A percentile compares a stretch with the other conserved stretches of the same genome.
These are phyloP conservation scores for Elachura formosa DNA, from an alignment of 2,113 vertebrate species.

Conservation along the genomic window DNA sequence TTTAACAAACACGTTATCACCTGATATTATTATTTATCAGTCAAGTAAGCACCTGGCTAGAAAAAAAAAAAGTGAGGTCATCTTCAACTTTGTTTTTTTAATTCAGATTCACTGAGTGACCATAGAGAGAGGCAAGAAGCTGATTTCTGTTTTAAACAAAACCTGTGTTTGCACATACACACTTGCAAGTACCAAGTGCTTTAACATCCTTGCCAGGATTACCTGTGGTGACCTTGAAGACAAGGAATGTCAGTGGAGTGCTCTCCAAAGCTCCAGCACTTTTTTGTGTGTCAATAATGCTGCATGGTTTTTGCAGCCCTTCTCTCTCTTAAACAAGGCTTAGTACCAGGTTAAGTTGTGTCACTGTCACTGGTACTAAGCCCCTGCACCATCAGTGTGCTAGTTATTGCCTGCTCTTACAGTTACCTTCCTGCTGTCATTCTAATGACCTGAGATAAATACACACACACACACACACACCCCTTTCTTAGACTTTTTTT, in stretches of 20 bases:
- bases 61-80: not conserved
- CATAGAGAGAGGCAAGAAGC: not conserved
- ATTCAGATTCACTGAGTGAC: not conserved
- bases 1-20: slow-evolving; percentile 28
- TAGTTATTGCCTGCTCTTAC: not conserved
- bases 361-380: not conserved
- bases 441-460: not conserved
- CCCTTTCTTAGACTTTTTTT: not conserved
- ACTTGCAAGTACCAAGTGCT: not conserved
- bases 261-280: not conserved
- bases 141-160: not conserved
- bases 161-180: not conserved
- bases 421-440: not conserved
- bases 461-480: rapidly evolving
- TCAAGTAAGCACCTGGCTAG: not conserved
- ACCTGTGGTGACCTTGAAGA: not conserved
- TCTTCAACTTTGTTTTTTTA: not conserved
- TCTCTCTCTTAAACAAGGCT: not conserved
- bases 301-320: not conserved
- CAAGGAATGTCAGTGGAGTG: not conserved
- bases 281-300: not conserved
- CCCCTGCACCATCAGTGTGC: not conserved
- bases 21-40: not conserved
- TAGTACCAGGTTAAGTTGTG: not conserved
- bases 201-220: not conserved